Evolutionary conservation across 2,797 vertebrate genomes (phyloP).

Genomic region (Pelodytes ibericus): DNA sequence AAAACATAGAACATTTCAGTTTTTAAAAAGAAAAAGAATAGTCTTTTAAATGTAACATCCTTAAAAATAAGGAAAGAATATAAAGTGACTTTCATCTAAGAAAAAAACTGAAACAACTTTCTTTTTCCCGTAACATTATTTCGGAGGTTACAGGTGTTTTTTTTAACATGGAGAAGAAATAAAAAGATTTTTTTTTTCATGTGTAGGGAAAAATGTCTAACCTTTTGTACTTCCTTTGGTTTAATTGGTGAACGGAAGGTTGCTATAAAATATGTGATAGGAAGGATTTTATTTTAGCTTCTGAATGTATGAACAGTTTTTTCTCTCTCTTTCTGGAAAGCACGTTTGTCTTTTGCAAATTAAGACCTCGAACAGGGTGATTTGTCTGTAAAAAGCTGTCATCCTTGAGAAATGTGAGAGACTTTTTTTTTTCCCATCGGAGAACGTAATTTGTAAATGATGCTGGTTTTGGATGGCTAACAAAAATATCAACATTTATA

Average conservation of each 20-base stretch:
- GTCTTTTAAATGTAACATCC: not conserved
- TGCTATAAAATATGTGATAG: constrained; percentile 25
- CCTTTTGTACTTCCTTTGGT: constrained; percentile 40
- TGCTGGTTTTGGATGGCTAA: constrained; percentile 35
- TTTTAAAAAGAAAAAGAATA: not conserved
- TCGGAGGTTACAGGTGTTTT: not conserved
- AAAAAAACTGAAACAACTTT: constrained; percentile 10
- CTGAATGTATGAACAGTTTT: constrained; percentile 7
- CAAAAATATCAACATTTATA: constrained; percentile 4
- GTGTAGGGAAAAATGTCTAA: constrained; percentile 14
- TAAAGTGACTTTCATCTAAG: constrained; percentile 7
- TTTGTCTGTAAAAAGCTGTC: constrained; percentile 17
- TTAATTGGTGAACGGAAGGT: constrained; percentile 35
- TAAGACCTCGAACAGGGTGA: constrained; percentile 19
- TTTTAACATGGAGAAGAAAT: not conserved
- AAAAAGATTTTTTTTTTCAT: not conserved
- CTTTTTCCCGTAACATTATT: constrained; percentile 1
- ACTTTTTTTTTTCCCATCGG: constrained; percentile 13
- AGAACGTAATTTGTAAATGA: constrained; percentile 17
- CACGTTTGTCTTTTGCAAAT: constrained; percentile 35
- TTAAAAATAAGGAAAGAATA: not conserved
- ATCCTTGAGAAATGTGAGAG: constrained; percentile 15
- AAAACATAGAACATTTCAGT: constrained; percentile 1
- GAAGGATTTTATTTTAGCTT: constrained; percentile 19
- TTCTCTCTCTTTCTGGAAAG: not conserved